Base-by-base conservation (phyloP, 2,797 vertebrate genomes). In the Harpagifer antarcticus region DNA sequence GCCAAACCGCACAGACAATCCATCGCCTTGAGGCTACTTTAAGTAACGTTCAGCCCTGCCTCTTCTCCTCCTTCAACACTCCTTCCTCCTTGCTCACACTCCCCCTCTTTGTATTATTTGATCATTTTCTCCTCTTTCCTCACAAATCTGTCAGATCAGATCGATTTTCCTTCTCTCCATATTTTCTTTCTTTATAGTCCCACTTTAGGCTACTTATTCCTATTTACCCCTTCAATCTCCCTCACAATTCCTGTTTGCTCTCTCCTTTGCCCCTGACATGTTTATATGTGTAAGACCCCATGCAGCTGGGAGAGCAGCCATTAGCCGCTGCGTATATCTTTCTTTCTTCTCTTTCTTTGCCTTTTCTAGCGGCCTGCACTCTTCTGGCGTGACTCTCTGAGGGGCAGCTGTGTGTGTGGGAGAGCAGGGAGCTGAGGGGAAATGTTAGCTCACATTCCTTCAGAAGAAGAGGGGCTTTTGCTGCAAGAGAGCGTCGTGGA, bases 341-440 rank as follows among this genome's bases (percentile, higher is more conserved):
- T 78, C 56, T 68, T 74, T 72, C 64, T 68, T 68, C 55, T 81
- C 23, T 54, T 44, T 72, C 23, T 70, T 37, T 33, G 47, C 48
- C 44, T 78, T 68, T 60, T 81, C 75, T 74, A 31, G 68, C 20
- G 58, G 74, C 68, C 55, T 76, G 83, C 79, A 73, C 68, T 81
- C 82, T 56, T 74, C 75, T 88, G 90, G 82, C 75, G 58, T 85
- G 85, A 71, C 74, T 78, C 83, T 84, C 86, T 84, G 83, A 90
- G 85, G 88, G 87, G 88, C 90, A 89, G 91, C 87, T 91, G 88
- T 87, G 84, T 91, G 82, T 88, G 86, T 89, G 87, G 78, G 88
- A 86, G 88, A 80, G 52, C 71, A 72, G 78, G 79, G 81, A 88
- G 79, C 55, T 42, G 78, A 84, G 84, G 84, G 90, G 90, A 91